These are phyloP conservation scores for Netelia inedita DNA, from an alignment of 2,888 invertebrate species.

Conservation along the genomic window DNA sequence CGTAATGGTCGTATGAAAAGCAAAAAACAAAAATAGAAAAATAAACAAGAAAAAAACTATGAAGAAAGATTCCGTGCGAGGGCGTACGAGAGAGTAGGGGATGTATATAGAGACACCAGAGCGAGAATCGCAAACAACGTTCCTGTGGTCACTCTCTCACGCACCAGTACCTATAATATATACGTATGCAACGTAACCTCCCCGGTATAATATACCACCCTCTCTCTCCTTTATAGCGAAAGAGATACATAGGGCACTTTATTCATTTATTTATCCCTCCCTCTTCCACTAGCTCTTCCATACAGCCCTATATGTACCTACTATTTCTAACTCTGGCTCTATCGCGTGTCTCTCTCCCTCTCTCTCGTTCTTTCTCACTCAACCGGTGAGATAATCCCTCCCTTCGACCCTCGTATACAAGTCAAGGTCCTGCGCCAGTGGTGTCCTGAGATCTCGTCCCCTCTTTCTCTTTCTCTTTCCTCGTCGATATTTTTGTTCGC, in stretches of 20 bases:
- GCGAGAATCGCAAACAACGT: slow-evolving; percentile 47
- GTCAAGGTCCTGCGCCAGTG: slow-evolving; percentile 65
- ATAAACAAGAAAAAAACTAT: slow-evolving; percentile 30
- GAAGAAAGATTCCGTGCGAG: slow-evolving; percentile 33
- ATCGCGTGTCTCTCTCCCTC: slow-evolving; percentile 23
- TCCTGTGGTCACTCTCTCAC: slow-evolving; percentile 55
- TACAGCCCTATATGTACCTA: slow-evolving; percentile 51
- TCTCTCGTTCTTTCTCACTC: slow-evolving; percentile 39
- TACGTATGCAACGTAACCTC: slow-evolving; percentile 14
- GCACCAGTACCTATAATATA: slow-evolving; percentile 45
- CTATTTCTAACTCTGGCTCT: slow-evolving; percentile 49
- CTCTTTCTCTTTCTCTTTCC: slow-evolving; percentile 27
- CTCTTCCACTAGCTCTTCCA: slow-evolving; percentile 32
- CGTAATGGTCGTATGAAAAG: slow-evolving; percentile 20
- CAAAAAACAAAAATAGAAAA: neutral
- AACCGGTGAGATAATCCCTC: slow-evolving; percentile 60
- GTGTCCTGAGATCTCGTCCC: slow-evolving; percentile 48
- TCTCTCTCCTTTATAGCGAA: slow-evolving; percentile 39
- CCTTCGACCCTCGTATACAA: slow-evolving; percentile 67
- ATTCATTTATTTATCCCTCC: slow-evolving; percentile 66
- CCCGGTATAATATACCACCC: slow-evolving; percentile 49
- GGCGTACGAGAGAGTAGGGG: slow-evolving; percentile 37
- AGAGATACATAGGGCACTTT: slow-evolving; percentile 57
- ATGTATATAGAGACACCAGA: slow-evolving; percentile 37
- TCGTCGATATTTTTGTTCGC: neutral